A percentile compares a stretch with the other conserved stretches of the same genome.
These are phyloP conservation scores for Podilymbus podiceps DNA, from an alignment of 2,113 vertebrate genomes.

Conservation along the genomic window DNA sequence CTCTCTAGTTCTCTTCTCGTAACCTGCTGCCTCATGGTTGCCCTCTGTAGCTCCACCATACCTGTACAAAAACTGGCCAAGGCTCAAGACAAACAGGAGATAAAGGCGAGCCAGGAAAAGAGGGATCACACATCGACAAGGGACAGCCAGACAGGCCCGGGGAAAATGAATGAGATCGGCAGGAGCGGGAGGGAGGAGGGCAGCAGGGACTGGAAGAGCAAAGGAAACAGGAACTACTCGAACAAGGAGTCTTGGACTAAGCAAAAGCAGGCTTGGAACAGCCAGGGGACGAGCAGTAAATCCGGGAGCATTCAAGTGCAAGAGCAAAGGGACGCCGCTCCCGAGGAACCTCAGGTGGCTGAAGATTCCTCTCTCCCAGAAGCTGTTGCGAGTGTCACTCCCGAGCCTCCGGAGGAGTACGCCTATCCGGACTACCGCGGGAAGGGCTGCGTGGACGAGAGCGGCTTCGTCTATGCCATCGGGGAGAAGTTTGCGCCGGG, in stretches of 20 bases:
- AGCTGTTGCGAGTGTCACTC: constrained; percentile 68
- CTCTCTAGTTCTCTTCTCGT: constrained; percentile 85
- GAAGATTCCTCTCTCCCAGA: constrained; percentile 82
- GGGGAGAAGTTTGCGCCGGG: constrained; percentile 95
- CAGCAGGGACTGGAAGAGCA: constrained; percentile 74
- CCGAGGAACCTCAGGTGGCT: constrained; percentile 68
- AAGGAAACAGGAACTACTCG: constrained; percentile 71
- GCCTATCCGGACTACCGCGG: constrained; percentile 95
- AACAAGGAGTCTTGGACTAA: constrained; percentile 77
- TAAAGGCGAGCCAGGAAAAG: constrained; percentile 79
- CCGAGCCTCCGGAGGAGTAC: constrained; percentile 90
- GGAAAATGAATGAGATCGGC: constrained; percentile 79
- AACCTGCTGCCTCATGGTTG: constrained; percentile 87
- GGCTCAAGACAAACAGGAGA: constrained; percentile 74
- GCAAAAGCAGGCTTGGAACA: constrained; percentile 74
- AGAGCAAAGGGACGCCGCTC: constrained; percentile 73
- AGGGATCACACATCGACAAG: constrained; percentile 78
- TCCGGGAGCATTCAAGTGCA: constrained; percentile 67
- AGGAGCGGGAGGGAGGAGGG: constrained; percentile 76
- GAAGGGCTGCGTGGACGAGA: constrained; percentile 98
- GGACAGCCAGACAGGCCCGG: constrained; percentile 72
- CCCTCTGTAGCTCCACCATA: constrained; percentile 85
- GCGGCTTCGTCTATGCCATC: constrained; percentile 95
- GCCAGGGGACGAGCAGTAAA: constrained; percentile 70
- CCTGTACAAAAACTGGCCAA: constrained; percentile 80